Percentiles rank a stretch among this genome's conserved stretches.
Conservation (phyloP, 2,888 invertebrate genomes). For the Dicyrtomina minuta region DNA sequence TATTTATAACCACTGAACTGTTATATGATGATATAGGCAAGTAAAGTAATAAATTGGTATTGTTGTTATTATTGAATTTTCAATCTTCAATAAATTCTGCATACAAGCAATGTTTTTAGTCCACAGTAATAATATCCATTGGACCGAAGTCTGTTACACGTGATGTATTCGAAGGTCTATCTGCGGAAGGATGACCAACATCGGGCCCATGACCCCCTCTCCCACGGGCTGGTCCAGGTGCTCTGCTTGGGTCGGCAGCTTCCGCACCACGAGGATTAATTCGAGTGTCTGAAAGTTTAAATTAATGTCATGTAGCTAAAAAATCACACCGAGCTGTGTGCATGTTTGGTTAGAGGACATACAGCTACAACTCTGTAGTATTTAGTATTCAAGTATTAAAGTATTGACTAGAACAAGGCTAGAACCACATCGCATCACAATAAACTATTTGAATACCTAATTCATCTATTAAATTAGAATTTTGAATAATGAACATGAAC, state of each 20-base stretch:
- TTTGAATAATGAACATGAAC: not conserved
- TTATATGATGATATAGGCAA: too few relatives aligned
- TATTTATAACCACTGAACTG: not conserved
- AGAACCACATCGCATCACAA: too few relatives aligned
- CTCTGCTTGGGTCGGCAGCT: not conserved
- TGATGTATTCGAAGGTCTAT: too few relatives aligned
- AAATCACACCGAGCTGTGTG: too few relatives aligned
- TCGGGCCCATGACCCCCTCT: not conserved
- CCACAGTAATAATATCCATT: constrained; percentile 26
- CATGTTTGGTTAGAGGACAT: too few relatives aligned
- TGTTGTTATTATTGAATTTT: not conserved
- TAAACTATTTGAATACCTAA: too few relatives aligned
- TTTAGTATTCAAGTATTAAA: too few relatives aligned
- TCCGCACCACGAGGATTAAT: not conserved
- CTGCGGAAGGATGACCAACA: not conserved
- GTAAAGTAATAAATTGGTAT: not conserved
- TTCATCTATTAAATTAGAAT: too few relatives aligned
- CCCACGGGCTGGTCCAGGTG: not conserved
- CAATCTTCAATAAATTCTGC: not conserved
- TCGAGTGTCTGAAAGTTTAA: not conserved
- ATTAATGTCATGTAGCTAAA: too few relatives aligned
- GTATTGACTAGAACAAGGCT: too few relatives aligned
- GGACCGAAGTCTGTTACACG: not conserved
- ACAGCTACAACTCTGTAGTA: too few relatives aligned
- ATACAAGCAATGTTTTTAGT: not conserved